Base-by-base conservation (phyloP, 2,797 vertebrate genomes). In the Melanotaenia parkinsoni region DNA sequence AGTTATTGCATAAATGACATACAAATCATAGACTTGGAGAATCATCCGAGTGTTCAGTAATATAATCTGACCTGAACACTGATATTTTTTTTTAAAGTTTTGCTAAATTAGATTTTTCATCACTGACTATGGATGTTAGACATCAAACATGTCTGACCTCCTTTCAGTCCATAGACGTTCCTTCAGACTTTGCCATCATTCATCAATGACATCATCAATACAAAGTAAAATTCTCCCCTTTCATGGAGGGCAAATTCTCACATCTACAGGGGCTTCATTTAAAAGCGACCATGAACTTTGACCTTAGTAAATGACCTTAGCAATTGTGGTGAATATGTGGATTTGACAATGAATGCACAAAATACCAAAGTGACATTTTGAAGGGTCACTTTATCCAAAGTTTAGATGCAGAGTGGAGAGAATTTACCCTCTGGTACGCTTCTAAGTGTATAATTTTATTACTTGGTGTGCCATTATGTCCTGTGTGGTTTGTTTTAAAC, bases 271-370 rank as follows among this genome's bases (percentile, higher is more conserved):
- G 87, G 85, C 79, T 86, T 78, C 50, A 76, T 68, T 80, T 87
- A 81, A 86, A 70, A 83, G 57, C 82, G 65, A 80, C 84, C 86
- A 89, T 91, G 88, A 90, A 76, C 91, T 74, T 12, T 91, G 87
- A 88, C 88, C 91, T 67, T 0, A 13, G 26, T 12, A 43, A 79
- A 73, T 73, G 82, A 81, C 86, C 81, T 68, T 2, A 60, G 76
- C 47, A 61, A 62, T 70, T 3, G 58, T 0, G 26, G 57, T 88
- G 80, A 84, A 88, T 78, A 74, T 62, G 72, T n/a, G 20, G 37
- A 57, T 57, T 67, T 68, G 63, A 87, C 77, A 87, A 85, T 77
- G 86, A 78, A 58, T 76, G 64, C 81, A 10, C 60, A 20, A 68
- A 67, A 91, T 91, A 82, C 89, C 88, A 81, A 0, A 85, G 85